Conservation (phyloP, 2,888 invertebrate species). For the Hypomecis atomaria region DNA sequence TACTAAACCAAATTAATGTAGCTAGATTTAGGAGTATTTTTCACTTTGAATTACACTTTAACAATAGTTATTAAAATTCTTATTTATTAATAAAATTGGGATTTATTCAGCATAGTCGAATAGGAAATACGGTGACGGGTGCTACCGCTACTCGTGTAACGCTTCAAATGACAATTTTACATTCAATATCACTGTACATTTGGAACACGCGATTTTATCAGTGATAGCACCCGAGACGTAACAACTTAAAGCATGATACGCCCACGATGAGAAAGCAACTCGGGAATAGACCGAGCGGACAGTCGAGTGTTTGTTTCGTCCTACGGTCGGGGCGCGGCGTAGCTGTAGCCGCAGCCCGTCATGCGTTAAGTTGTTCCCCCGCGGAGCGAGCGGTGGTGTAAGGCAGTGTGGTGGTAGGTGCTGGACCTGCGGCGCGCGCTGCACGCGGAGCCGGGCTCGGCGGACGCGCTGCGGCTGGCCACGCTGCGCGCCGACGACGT, state of each 20-base stretch:
- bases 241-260: slow-evolving; percentile 30
- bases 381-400: slow-evolving; percentile 44
- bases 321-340: not conserved
- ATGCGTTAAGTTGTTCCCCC: slow-evolving; percentile 38
- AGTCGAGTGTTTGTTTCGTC: slow-evolving; percentile 12
- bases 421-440: slow-evolving; percentile 92
- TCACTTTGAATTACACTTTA: slow-evolving; percentile 12
- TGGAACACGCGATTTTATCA: not conserved
- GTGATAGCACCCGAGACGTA: slow-evolving; percentile 27
- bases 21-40: slow-evolving; percentile 19
- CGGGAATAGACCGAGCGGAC: slow-evolving; percentile 18
- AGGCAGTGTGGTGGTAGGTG: slow-evolving; percentile 84
- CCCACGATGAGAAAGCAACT: slow-evolving; percentile 23
- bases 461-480: slow-evolving; percentile 83
- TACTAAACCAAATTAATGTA: slow-evolving; percentile 13
- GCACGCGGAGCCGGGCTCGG: slow-evolving; percentile 88
- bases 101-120: slow-evolving; percentile 9
- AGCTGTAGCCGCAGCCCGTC: not conserved
- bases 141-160: slow-evolving; percentile 20
- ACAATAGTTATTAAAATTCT: too few relatives aligned
- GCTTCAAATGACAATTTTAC: not conserved
- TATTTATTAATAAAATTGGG: too few relatives aligned
- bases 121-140: slow-evolving; percentile 21
- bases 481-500: slow-evolving; percentile 81
- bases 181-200: slow-evolving; percentile 4